Evolutionary conservation across 2,797 vertebrate genomes (phyloP).

Genomic region (Phoxinus dragarum): DNA sequence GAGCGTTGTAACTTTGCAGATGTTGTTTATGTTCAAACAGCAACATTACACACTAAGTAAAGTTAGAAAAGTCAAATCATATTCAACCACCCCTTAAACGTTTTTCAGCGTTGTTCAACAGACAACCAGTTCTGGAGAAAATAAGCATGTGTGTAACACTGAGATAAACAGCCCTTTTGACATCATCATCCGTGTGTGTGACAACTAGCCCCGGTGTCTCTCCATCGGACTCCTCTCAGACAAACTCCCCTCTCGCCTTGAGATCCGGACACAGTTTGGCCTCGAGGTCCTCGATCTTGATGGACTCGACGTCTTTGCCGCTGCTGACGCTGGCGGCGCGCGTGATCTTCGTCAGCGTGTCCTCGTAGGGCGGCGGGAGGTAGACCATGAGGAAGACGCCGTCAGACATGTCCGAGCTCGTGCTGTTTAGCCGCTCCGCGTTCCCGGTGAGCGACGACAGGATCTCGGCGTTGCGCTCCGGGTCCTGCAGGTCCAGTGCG

Average conservation of each 20-base stretch:
- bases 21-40: no score
- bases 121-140: neutral
- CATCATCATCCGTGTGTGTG: neutral
- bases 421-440: conserved; percentile 71
- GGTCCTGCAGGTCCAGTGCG: conserved; percentile 69
- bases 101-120: neutral
- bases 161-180: neutral
- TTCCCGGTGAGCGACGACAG: conserved; percentile 73
- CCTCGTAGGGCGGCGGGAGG: conserved; percentile 86
- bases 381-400: conserved; percentile 79
- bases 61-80: no score
- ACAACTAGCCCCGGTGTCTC: conserved; percentile 12
- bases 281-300: conserved; percentile 74
- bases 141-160: neutral
- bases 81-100: neutral
- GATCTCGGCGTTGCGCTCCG: conserved; percentile 69
- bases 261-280: conserved; percentile 72
- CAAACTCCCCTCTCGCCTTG: conserved; percentile 61
- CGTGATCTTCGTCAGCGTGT: conserved; percentile 82
- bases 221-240: conserved; percentile 53
- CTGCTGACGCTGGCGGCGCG: conserved; percentile 76
- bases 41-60: no score
- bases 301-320: conserved; percentile 72
- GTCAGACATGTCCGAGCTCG: conserved; percentile 74
- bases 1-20: no score